phyloP scores from a whole-genome alignment of 1,140 invertebrate genomes.

The Drosophila yakuba region DNA sequence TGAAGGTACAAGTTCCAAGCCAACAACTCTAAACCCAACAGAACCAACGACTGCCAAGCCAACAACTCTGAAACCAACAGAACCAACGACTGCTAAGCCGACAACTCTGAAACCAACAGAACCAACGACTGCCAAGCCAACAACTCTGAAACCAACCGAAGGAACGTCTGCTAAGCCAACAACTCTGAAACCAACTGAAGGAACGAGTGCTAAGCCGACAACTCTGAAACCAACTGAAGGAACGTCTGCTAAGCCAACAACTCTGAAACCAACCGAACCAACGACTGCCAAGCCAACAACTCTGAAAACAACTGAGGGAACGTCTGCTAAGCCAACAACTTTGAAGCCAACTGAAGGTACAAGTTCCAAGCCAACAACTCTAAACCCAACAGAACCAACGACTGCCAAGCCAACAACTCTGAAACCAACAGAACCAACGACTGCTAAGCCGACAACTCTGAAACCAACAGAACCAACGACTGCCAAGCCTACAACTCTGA shows the following conservation, averaged over 20 bases:
- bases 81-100: not conserved
- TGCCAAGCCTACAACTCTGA: not conserved
- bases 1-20: not conserved
- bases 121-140: not conserved
- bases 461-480: not conserved
- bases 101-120: slow-evolving; percentile 3
- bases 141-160: not conserved
- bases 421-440: not conserved
- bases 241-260: not conserved
- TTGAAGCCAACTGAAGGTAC: no score
- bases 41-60: not conserved
- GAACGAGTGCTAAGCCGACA: not conserved
- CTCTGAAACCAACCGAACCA: no score
- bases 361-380: no score
- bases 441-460: slow-evolving; percentile 1
- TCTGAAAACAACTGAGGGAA: no score
- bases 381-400: no score
- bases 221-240: slow-evolving; percentile 1
- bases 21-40: slow-evolving; percentile 1
- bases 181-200: not conserved
- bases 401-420: slow-evolving; percentile 1
- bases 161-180: not conserved
- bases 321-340: no score
- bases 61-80: slow-evolving; percentile 1
- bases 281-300: no score